Evolutionary conservation across 2,888 invertebrate species (phyloP).

Genomic region (Synanthedon vespiformis): DNA sequence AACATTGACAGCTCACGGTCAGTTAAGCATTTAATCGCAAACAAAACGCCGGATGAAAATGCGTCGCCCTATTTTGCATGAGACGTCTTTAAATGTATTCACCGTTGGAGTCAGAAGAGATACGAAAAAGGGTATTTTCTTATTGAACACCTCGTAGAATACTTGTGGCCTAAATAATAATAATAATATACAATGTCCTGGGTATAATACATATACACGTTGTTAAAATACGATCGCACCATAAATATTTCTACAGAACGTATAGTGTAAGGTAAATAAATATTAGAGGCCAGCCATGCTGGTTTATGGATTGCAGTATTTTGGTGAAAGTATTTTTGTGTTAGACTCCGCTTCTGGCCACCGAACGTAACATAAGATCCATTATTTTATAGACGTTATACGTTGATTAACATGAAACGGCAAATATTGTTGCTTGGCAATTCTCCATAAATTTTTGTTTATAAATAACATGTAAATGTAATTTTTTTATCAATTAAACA

Average conservation of each 20-base stretch:
- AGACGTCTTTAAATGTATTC: no score
- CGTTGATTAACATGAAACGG: slow-evolving; percentile 27
- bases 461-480: no score
- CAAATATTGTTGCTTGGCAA: slow-evolving; percentile 22
- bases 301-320: slow-evolving; percentile 43
- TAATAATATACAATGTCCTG: slow-evolving; percentile 3
- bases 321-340: slow-evolving; percentile 44
- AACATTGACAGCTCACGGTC: no score
- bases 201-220: slow-evolving; percentile 2
- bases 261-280: slow-evolving; percentile 37
- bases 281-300: slow-evolving; percentile 24
- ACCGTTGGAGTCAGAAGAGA: no score
- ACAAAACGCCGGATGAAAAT: no score
- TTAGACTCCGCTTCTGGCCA: slow-evolving; percentile 17
- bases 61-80: no score
- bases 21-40: no score
- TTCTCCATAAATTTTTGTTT: slow-evolving; percentile 11
- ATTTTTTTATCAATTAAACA: no score
- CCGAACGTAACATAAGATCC: slow-evolving; percentile 20
- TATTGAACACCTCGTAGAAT: neutral
- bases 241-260: slow-evolving; percentile 27
- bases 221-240: slow-evolving; percentile 8
- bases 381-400: slow-evolving; percentile 20
- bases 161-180: neutral
- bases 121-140: neutral